Base-by-base conservation (phyloP, 2,797 vertebrate species). In the Coilia nasus region DNA sequence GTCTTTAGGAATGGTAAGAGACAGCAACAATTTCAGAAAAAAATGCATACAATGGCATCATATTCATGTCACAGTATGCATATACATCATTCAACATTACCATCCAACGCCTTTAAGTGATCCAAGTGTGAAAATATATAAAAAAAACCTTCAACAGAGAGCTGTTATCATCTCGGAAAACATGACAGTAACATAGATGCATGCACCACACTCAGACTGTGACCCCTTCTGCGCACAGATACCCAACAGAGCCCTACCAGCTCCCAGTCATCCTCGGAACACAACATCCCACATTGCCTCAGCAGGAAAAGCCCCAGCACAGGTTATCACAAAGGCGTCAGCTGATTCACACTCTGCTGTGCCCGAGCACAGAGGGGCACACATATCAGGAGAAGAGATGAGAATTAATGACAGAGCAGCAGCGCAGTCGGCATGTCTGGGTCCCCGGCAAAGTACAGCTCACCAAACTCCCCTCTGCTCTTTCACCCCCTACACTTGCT, bases 401-500 rank as follows among this genome's bases (percentile, higher is more conserved):
- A 93, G 90, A 92, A 17, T 95, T 93, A 93, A 90, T 92, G 91
- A 93, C 92, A 90, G 67, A 50, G 57, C 57, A 81, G 60, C 21
- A 59, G 83, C 90, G 90, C 90, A 93, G 92, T 94, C 91, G 88
- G 89, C 23, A 54, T 12, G 75, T 17, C 47, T 57, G n/a, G 88
- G 28, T 41, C 17, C 14, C 71, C 35, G 7, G 31, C 71, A 35
- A 78, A 78, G 31, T 21, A 19, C 21, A 78, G 71, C 71, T 78
- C 71, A 78, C 92, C 92, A 91, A 92, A 85, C 90, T 91, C 90
- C 92, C 91, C 92, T 23, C 91, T 91, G 91, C 94, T 95, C 95
- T 93, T 93, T 94, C 94, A 94, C 95, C 95, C 25, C 95, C 94
- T 94, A 94, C 93, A 93, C 46, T 64, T 56, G n/a, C 9, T n/a